These are phyloP conservation scores for Hyles lineata DNA, from an alignment of 2,888 invertebrate species.

Conservation along the genomic window DNA sequence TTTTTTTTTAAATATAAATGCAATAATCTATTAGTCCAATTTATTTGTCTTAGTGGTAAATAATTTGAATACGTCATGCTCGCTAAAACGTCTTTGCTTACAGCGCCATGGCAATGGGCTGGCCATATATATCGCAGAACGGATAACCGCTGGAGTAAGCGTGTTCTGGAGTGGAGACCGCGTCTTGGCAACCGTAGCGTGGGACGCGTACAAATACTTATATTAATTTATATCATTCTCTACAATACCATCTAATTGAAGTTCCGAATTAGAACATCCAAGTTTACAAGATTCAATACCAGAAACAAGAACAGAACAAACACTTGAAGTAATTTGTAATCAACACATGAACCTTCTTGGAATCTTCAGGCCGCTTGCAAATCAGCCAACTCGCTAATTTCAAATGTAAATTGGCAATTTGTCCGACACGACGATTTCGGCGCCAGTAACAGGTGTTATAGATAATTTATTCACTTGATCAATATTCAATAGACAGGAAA, in stretches of 20 bases:
- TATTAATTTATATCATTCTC: no score
- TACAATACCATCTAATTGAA: not conserved
- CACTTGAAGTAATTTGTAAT: constrained; percentile 3
- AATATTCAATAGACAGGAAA: constrained; percentile 58
- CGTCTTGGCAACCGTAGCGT: no score
- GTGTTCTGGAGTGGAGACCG: no score
- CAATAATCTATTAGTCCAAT: no score
- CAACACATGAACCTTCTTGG: constrained; percentile 14
- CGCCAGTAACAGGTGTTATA: constrained; percentile 63
- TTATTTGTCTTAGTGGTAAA: no score
- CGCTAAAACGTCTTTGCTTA: no score
- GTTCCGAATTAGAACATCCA: not conserved
- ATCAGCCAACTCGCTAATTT: constrained; percentile 46
- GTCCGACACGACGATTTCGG: constrained; percentile 61
- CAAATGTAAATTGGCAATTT: constrained; percentile 73
- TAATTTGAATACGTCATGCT: no score
- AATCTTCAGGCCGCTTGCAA: constrained; percentile 37
- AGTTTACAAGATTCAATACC: not conserved
- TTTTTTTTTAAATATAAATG: no score
- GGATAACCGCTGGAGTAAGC: no score
- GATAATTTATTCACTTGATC: constrained; percentile 65
- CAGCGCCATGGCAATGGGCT: no score
- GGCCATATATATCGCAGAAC: no score
- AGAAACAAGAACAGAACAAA: not conserved
- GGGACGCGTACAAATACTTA: no score